Evolutionary conservation across 2,797 vertebrate species (phyloP).

Genomic region (Enteromius viviparus): DNA sequence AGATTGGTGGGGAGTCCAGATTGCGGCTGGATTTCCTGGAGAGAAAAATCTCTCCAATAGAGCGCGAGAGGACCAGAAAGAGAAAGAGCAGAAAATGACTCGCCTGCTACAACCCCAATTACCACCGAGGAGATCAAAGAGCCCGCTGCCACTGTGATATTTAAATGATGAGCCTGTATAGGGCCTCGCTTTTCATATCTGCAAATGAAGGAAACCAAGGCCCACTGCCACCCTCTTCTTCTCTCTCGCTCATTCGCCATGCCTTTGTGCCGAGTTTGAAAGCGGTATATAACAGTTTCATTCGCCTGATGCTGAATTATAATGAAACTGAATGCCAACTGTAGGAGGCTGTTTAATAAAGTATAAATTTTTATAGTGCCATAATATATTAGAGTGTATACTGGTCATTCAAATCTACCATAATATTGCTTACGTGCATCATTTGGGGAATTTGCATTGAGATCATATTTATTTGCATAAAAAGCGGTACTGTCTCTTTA

Average conservation of each 20-base stretch:
- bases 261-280: slow-evolving; percentile 49
- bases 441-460: neutral
- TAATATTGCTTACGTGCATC: neutral
- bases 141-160: slow-evolving; percentile 70
- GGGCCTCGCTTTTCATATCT: slow-evolving; percentile 55
- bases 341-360: neutral
- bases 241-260: slow-evolving; percentile 3
- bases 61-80: neutral
- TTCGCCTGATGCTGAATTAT: slow-evolving; percentile 52
- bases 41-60: slow-evolving; percentile 16
- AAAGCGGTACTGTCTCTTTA: slow-evolving; percentile 16
- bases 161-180: slow-evolving; percentile 68
- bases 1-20: slow-evolving; percentile 33
- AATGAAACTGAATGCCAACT: slow-evolving; percentile 46
- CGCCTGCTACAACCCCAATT: slow-evolving; percentile 67
- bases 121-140: slow-evolving; percentile 73
- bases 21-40: slow-evolving; percentile 12
- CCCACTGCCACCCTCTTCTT: neutral
- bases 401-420: neutral
- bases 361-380: neutral
- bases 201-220: slow-evolving; percentile 55
- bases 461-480: neutral
- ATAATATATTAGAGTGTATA: neutral
- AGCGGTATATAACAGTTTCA: slow-evolving; percentile 36
- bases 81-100: slow-evolving; percentile 50